Conservation (phyloP, 2,888 invertebrate species). For the Cancer borealis region DNA sequence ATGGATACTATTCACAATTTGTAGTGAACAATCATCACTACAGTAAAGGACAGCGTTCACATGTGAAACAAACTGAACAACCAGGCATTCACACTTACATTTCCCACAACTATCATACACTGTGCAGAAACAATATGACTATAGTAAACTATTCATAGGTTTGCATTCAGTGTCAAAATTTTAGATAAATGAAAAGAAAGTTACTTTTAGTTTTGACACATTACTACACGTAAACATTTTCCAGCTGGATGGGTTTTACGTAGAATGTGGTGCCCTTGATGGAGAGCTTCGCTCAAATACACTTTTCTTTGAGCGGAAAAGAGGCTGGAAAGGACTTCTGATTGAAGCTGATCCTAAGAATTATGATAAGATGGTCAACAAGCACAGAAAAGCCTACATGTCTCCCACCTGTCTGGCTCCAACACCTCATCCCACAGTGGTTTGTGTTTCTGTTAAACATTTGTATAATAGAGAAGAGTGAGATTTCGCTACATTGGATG, state of each 20-base stretch:
- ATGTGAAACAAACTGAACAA: too few species aligned
- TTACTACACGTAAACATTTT: not conserved
- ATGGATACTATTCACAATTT: too few species aligned
- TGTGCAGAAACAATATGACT: not conserved
- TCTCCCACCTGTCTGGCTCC: slow-evolving; percentile 76
- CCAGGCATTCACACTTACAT: too few species aligned
- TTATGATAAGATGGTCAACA: slow-evolving; percentile 80
- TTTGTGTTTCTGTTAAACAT: slow-evolving; percentile 48
- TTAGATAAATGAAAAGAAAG: not conserved
- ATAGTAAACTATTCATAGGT: not conserved
- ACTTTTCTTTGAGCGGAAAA: slow-evolving; percentile 81
- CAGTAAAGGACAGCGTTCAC: too few species aligned
- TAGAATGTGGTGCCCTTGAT: slow-evolving; percentile 82
- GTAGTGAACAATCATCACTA: too few species aligned
- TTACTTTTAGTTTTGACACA: not conserved
- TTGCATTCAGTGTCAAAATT: not conserved
- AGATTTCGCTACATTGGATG: not conserved
- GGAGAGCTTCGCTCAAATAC: slow-evolving; percentile 83
- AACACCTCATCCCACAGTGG: slow-evolving; percentile 71
- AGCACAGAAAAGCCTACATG: slow-evolving; percentile 81
- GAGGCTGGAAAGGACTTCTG: slow-evolving; percentile 82
- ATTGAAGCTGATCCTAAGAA: slow-evolving; percentile 83
- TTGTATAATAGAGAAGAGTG: not conserved
- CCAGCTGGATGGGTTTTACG: slow-evolving; percentile 71
- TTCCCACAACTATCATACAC: not conserved